phyloP scores from a whole-genome alignment of 2,113 vertebrate genomes.

The Aphyosemion australe region DNA sequence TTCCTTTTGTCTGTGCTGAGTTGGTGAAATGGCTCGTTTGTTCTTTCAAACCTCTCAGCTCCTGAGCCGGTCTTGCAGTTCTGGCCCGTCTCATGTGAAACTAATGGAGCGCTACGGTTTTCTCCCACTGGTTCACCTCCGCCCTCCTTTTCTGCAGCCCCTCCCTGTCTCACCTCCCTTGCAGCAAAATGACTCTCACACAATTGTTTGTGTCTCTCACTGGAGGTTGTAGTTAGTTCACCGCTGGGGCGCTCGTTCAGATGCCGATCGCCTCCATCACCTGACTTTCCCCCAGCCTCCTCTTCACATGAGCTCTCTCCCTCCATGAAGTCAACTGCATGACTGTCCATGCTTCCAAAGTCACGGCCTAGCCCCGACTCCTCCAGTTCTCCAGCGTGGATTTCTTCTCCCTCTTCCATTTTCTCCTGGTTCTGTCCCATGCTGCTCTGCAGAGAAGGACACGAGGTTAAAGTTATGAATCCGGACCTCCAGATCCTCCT shows the following conservation, averaged over 20 bases:
- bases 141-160: constrained; percentile 57
- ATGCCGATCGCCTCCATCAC: constrained; percentile 41
- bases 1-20: constrained; percentile 28
- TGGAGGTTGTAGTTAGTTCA: constrained; percentile 72
- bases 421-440: constrained; percentile 83
- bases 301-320: constrained; percentile 57
- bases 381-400: constrained; percentile 34
- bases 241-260: constrained; percentile 46
- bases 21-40: constrained; percentile 30
- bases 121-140: constrained; percentile 53
- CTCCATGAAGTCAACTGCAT: constrained; percentile 48
- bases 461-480: constrained; percentile 49
- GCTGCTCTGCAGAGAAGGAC: constrained; percentile 69
- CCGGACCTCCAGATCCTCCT: not conserved
- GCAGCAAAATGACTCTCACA: constrained; percentile 50
- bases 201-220: constrained; percentile 53
- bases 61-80: constrained; percentile 45
- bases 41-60: constrained; percentile 41
- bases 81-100: constrained; percentile 57
- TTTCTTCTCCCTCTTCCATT: constrained; percentile 54
- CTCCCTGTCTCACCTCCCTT: constrained; percentile 69
- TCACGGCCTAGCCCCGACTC: constrained; percentile 36
- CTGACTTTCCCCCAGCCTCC: constrained; percentile 52
- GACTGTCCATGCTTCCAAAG: constrained; percentile 38
- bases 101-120: constrained; percentile 55